Conservation (phyloP, 2,888 invertebrate genomes). For the Acronicta alni region DNA sequence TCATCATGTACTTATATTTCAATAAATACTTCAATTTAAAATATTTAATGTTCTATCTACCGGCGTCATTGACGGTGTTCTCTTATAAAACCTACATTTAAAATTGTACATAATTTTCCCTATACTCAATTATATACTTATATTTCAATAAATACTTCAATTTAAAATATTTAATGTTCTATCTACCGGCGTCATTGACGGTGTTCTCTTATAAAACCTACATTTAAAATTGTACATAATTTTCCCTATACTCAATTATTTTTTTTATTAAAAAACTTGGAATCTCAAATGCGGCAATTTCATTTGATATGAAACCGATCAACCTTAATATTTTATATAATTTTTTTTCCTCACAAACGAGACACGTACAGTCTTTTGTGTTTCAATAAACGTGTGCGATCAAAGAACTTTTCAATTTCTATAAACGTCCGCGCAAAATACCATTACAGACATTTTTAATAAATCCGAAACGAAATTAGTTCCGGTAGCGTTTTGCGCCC, state of each 20-base stretch:
- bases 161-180: too few relatives aligned
- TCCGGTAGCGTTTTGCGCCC: conserved; percentile 47
- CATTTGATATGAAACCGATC: conserved; percentile 27
- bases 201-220: not conserved
- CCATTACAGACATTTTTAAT: conserved; percentile 59
- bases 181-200: too few relatives aligned
- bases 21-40: too few relatives aligned
- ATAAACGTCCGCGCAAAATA: conserved; percentile 52
- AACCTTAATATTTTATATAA: conserved; percentile 34
- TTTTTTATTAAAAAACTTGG: conserved; percentile 43
- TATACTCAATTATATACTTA: too few relatives aligned
- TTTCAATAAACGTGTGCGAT: conserved; percentile 57
- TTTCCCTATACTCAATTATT: conserved; percentile 26
- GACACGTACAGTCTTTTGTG: conserved; percentile 54
- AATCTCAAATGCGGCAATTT: conserved; percentile 26
- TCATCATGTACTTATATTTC: too few relatives aligned
- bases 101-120: conserved; percentile 18
- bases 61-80: too few relatives aligned
- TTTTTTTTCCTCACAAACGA: conserved; percentile 46
- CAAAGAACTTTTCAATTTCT: conserved; percentile 60
- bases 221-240: conserved; percentile 16
- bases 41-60: too few relatives aligned
- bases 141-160: too few relatives aligned
- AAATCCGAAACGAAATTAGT: conserved; percentile 61
- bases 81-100: not conserved